A percentile compares a stretch with the other conserved stretches of the same genome.
These are phyloP conservation scores for Aselliscus stoliczkanus DNA, from an alignment of 2,797 vertebrate genomes.

Conservation along the genomic window DNA sequence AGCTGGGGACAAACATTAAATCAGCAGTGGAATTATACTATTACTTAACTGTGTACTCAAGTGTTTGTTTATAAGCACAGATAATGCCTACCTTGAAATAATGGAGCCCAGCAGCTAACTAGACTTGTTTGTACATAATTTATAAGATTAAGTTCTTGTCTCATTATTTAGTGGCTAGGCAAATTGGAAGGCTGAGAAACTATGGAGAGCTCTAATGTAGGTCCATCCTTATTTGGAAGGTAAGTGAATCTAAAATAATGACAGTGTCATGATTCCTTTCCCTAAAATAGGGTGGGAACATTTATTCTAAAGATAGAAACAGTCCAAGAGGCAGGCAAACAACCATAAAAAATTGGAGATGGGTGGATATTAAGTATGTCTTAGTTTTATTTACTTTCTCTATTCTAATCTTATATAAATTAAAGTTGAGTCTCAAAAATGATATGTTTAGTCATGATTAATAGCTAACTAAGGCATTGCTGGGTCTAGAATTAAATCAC, in stretches of 20 bases:
- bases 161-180: background rate
- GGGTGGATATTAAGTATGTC: background rate
- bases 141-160: background rate
- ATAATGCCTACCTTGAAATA: slow-evolving; percentile 9
- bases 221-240: background rate
- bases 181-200: background rate
- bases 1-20: slow-evolving; percentile 40
- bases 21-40: background rate
- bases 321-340: background rate
- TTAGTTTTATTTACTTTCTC: background rate
- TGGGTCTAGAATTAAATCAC: background rate
- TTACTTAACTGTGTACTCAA: background rate
- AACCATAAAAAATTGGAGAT: background rate
- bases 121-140: background rate
- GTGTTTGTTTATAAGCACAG: background rate
- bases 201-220: background rate
- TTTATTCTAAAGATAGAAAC: background rate
- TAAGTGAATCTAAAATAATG: background rate
- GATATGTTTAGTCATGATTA: background rate
- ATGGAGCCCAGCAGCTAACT: background rate
- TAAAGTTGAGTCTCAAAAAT: background rate
- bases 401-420: background rate
- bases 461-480: background rate
- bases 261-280: background rate
- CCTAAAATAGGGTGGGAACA: background rate